These are phyloP conservation scores for Cherax quadricarinatus DNA, from an alignment of 1,140 invertebrate genomes.

Conservation along the genomic window DNA sequence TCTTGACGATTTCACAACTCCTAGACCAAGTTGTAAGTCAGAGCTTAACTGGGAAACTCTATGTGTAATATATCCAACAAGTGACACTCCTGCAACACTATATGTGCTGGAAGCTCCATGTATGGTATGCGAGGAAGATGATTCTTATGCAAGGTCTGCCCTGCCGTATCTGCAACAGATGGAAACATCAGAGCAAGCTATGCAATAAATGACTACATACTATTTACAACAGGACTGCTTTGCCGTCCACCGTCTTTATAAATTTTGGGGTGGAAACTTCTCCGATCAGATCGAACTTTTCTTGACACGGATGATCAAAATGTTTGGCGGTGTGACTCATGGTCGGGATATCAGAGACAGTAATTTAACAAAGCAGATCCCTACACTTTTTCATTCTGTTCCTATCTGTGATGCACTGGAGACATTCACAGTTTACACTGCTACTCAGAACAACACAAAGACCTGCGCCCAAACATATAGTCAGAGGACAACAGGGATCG, in stretches of 20 bases:
- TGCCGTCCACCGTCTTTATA: not conserved
- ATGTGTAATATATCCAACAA: constrained; percentile 16
- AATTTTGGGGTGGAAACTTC: constrained; percentile 50
- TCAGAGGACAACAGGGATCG: too few species aligned
- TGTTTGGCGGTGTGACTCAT: constrained; percentile 24
- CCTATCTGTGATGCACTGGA: too few species aligned
- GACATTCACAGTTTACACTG: constrained; percentile 22
- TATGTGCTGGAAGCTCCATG: constrained; percentile 28
- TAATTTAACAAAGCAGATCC: constrained; percentile 26
- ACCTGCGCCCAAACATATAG: constrained; percentile 24
- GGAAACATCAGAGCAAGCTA: too few species aligned
- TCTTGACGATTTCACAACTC: constrained; percentile 3
- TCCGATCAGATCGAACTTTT: constrained; percentile 33
- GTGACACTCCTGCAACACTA: constrained; percentile 22
- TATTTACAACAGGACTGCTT: constrained; percentile 22
- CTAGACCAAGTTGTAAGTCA: too few species aligned
- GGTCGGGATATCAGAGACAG: constrained; percentile 24
- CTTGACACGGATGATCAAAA: constrained; percentile 18
- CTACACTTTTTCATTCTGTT: constrained; percentile 10
- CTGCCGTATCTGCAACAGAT: too few species aligned
- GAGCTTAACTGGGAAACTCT: constrained; percentile 1
- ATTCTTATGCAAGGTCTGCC: constrained; percentile 42
- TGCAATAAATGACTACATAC: constrained; percentile 13
- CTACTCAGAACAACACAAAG: constrained; percentile 21
- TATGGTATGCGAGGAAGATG: constrained; percentile 18